Base-by-base conservation (phyloP, 2,888 invertebrate species). In the Nomada flava region DNA sequence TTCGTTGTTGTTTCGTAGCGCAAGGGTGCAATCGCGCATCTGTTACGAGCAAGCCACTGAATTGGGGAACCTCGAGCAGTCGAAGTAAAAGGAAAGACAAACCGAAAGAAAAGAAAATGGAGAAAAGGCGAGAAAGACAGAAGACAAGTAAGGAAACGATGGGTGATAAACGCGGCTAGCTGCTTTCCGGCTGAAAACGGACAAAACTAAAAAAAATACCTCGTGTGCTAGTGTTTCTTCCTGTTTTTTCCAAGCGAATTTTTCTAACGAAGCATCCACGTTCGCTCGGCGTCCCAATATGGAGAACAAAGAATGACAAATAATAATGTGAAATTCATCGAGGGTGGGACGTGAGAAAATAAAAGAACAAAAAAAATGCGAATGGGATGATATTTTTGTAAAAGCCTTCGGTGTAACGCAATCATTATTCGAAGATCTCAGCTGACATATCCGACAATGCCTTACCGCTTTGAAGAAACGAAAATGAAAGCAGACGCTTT, bases 391-490 rank as follows among this genome's bases (percentile, higher is more conserved):
- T 92, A 93, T 92, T 92, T 93, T 93, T 93, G 90, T 93, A 92
- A 91, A 86, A 92, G 91, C 92, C 60, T 91, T 92, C 91, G 88
- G 91, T 91, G 85, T 84, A 90, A 88, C 89, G 91, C 90, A 88
- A 88, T 90, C 89, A 89, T 90, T 89, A 82, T 85, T 83, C 91
- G 88, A 90, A 92, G 89, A 92, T 91, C 91, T 91, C 92, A 92
- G 93, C 92, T 90, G 90, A 93, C 93, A 93, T 93, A 93, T 93
- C 93, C 91, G 91, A 93, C 91, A 93, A 93, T 93, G 93, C 93
- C 93, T 93, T 93, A 93, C 91, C 90, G 93, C 93, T 93, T 93
- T 91, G 59, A 79, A 20, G 55, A 44, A 47, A 65, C 13, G 26
- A 47, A 42, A 47, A 26, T 7, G 47, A 18, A 18, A n/a, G 65